These are phyloP conservation scores for Drosophila lacertosa DNA, from an alignment of 1,140 invertebrate genomes.

Conservation along the genomic window DNA sequence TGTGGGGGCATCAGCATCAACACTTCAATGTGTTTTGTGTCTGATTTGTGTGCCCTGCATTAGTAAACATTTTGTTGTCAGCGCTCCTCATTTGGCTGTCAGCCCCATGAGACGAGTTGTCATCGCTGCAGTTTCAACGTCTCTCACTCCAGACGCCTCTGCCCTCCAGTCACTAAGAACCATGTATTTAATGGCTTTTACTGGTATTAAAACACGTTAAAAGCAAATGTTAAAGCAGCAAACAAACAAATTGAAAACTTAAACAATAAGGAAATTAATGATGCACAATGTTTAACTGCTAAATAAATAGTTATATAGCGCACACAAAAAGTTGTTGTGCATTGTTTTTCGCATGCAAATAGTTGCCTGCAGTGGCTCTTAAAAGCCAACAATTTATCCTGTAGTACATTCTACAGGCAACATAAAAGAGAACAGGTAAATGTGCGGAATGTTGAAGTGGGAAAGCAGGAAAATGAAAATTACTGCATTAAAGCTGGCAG, in stretches of 20 bases:
- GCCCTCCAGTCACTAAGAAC: constrained; percentile 37
- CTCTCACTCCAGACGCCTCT: not conserved
- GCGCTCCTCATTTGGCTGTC: constrained; percentile 69
- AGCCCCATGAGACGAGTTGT: constrained; percentile 39
- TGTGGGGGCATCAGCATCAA: constrained; percentile 17
- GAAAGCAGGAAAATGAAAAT: not conserved
- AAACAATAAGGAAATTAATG: constrained; percentile 31
- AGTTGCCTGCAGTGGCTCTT: constrained; percentile 19
- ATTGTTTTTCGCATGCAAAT: constrained; percentile 4
- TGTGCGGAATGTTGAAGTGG: not conserved
- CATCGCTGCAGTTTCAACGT: constrained; percentile 3
- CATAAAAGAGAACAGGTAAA: not conserved
- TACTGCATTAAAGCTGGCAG: not conserved
- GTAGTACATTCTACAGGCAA: not conserved
- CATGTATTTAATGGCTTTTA: constrained; percentile 63
- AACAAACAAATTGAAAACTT: constrained; percentile 13
- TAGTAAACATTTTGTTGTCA: constrained; percentile 79
- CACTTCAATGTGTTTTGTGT: constrained; percentile 30
- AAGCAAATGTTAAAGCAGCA: constrained; percentile 1
- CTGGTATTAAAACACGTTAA: constrained; percentile 56
- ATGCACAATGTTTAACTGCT: constrained; percentile 21
- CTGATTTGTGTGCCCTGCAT: constrained; percentile 48
- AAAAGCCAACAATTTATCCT: constrained; percentile 9
- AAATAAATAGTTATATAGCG: constrained; percentile 14
- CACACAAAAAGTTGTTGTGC: not conserved